phyloP scores from a whole-genome alignment of 2,113 vertebrate species.

The Cynocephalus volans region DNA sequence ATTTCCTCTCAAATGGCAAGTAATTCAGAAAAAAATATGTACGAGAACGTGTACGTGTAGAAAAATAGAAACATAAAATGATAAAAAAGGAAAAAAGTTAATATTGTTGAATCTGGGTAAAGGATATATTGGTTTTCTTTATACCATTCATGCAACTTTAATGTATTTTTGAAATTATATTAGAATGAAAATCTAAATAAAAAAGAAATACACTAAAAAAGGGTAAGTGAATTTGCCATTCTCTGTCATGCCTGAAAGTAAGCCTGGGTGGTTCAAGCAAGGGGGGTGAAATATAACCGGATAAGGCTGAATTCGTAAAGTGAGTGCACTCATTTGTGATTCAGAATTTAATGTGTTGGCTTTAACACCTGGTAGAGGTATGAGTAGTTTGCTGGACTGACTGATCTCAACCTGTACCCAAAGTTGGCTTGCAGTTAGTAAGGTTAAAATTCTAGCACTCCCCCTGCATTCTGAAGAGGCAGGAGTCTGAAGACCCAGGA shows the following conservation, averaged over 20 bases:
- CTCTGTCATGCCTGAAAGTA: not conserved
- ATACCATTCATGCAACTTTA: not conserved
- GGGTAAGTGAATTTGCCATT: not conserved
- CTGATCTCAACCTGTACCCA: not conserved
- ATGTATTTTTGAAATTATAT: conserved; percentile 38
- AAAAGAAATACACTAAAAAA: not conserved
- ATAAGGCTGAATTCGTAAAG: not conserved
- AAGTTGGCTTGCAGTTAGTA: not conserved
- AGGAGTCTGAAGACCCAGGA: not conserved
- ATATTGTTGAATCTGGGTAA: not conserved
- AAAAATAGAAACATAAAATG: not conserved
- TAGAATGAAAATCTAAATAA: conserved; percentile 22
- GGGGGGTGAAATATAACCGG: not conserved
- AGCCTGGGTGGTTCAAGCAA: not conserved
- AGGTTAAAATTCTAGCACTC: not conserved
- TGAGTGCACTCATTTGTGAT: not conserved
- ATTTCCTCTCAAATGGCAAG: conserved; percentile 42
- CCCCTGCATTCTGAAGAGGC: not conserved
- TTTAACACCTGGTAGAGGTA: not conserved
- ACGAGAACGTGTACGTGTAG: not conserved
- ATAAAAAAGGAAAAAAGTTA: not conserved
- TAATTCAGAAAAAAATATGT: not conserved
- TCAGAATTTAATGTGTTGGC: not conserved
- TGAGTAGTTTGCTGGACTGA: not conserved
- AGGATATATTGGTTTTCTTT: not conserved